Conservation (phyloP, 2,797 vertebrate species). For the Bradypodion pumilum region DNA sequence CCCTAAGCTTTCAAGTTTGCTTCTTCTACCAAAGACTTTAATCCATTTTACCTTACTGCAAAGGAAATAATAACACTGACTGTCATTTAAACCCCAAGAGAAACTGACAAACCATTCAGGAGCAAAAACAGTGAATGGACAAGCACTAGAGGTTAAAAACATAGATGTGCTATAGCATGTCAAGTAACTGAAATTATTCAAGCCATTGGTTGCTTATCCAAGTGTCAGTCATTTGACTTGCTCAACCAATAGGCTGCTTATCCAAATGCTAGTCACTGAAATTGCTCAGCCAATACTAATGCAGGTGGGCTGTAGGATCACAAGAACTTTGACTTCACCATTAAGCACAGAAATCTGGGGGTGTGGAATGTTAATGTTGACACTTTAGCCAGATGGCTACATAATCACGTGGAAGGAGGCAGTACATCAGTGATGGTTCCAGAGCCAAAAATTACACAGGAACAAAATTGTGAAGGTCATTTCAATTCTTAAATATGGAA, state of each 20-base stretch:
- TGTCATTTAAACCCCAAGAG: background rate
- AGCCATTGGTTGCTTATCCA: no score
- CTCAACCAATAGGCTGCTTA: no score
- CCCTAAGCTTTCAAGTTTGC: background rate
- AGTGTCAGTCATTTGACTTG: no score
- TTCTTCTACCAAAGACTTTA: background rate
- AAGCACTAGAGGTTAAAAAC: background rate
- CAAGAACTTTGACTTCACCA: slow-evolving; percentile 70
- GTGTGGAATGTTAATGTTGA: slow-evolving; percentile 74
- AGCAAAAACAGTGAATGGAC: slow-evolving; percentile 13
- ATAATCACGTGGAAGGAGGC: slow-evolving; percentile 72
- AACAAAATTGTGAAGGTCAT: slow-evolving; percentile 71
- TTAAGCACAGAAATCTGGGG: slow-evolving; percentile 71
- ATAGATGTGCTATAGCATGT: no score
- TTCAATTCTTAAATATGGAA: slow-evolving; percentile 56
- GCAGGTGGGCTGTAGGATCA: slow-evolving; percentile 69
- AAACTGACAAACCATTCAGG: background rate
- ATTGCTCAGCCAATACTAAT: slow-evolving; percentile 56
- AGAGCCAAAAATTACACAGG: slow-evolving; percentile 70
- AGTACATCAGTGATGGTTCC: slow-evolving; percentile 65
- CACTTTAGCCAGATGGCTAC: slow-evolving; percentile 73
- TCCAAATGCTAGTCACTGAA: slow-evolving; percentile 39
- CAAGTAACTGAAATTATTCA: no score
- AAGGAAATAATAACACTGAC: background rate
- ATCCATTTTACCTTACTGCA: background rate